Evolutionary conservation across 2,888 invertebrate genomes (phyloP), one percentile per base, ranked within the genome.

Genomic region (Himalopsyche japonica): DNA sequence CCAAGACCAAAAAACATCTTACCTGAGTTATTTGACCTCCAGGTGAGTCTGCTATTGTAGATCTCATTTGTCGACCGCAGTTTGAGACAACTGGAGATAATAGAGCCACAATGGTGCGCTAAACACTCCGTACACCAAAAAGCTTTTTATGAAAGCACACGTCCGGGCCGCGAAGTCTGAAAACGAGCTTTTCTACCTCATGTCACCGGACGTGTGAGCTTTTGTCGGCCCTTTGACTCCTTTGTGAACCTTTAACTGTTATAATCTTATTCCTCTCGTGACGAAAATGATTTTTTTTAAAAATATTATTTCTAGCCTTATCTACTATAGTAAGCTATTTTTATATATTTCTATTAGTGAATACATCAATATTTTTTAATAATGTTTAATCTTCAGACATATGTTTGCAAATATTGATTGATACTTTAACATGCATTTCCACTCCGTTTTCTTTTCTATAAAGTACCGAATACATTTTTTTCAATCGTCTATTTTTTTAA

Each of bases 81-180:
- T 27, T 70, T 27, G 70, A 70, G 70, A 70, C 70, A 70, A 70
- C 80, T 79, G 77, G 80, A 83, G 80, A 77, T 83, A 83, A 83
- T 83, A 48, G 80, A 34, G 64, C 76, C 79, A 83, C 83, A 83
- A 80, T 80, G 85, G 82, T 79, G 79, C 78, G 49, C 76, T 48
- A 82, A 83, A 84, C 76, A 85, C 76, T 64, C 82, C 57, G 76
- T 85, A 85, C 84, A 84, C 70, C 84, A 82, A 85, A 86, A 86
- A 86, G 86, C 85, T 85, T 86, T 86, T 85, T 85, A 80, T 80
- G 47, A 79, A 82, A 84, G 83, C 80, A 80, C 80, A 80, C 80
- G 64, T 48, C 76, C 49, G 77, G 76, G 83, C 80, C 32, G 70
- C 37, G 78, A 47, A 78, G 37, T 78, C 78, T 47, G 78, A 78